Evolutionary conservation across 2,888 invertebrate genomes (phyloP).

Genomic region (Neoascia interrupta): DNA sequence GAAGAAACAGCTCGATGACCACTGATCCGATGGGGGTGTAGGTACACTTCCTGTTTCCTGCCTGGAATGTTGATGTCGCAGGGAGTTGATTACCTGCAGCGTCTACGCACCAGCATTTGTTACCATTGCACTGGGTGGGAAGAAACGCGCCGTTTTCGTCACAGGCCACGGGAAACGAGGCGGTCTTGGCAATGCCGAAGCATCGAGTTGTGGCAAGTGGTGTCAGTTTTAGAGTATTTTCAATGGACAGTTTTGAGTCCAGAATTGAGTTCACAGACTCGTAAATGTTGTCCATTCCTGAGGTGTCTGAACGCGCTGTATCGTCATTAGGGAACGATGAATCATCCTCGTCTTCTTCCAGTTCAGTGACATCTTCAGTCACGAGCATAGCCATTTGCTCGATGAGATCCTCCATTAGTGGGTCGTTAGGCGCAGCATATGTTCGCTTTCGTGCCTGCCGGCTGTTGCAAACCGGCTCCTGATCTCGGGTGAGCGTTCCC

Average conservation of each 20-base stretch:
- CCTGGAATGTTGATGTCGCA: conserved; percentile 82
- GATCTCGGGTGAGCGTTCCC: conserved; percentile 88
- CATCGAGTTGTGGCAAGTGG: conserved; percentile 79
- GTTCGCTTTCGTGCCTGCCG: conserved; percentile 86
- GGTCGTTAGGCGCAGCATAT: conserved; percentile 79
- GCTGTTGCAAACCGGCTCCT: conserved; percentile 89
- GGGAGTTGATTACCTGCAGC: conserved; percentile 88
- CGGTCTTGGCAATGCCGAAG: conserved; percentile 78
- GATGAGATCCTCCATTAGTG: conserved; percentile 86
- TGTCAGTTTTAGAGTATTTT: conserved; percentile 73
- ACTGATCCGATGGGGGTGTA: conserved; percentile 88
- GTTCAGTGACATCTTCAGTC: conserved; percentile 78
- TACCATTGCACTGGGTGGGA: conserved; percentile 87
- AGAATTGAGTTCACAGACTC: conserved; percentile 76
- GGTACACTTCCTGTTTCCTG: conserved; percentile 82
- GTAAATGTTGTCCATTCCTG: conserved; percentile 75
- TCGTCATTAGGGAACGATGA: conserved; percentile 14
- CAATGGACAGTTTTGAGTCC: conserved; percentile 78
- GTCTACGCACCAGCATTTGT: conserved; percentile 92
- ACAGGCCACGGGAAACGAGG: conserved; percentile 82
- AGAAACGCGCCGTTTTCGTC: conserved; percentile 85
- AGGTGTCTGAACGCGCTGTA: conserved; percentile 23
- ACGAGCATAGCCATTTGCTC: conserved; percentile 83
- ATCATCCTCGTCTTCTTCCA: conserved; percentile 63
- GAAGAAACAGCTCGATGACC: conserved; percentile 87